Conservation (phyloP, 2,113 vertebrate species). For the Alethe diademata region DNA sequence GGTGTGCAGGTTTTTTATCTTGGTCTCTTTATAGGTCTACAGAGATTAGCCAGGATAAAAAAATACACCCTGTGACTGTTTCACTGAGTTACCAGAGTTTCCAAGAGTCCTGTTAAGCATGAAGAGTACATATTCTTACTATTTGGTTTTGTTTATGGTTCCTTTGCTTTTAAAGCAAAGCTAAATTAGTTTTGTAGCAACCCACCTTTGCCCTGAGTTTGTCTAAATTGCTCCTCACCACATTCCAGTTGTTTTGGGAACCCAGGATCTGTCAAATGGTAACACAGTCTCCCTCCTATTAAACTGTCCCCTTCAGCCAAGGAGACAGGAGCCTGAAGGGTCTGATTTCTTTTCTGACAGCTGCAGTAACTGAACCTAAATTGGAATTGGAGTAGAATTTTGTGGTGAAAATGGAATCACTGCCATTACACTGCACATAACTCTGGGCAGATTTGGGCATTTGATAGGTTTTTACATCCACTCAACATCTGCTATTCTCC, state of each 20-base stretch:
- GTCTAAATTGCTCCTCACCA: not conserved
- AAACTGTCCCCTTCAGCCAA: not conserved
- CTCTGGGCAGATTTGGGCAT: not conserved
- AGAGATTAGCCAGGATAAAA: not conserved
- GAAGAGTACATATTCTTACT: not conserved
- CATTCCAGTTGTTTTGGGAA: not conserved
- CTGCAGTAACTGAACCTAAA: conserved; percentile 3
- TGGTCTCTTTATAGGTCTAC: not conserved
- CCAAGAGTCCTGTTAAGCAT: not conserved
- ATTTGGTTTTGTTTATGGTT: not conserved
- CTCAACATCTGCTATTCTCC: not conserved
- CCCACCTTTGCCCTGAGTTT: not conserved
- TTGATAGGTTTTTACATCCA: not conserved
- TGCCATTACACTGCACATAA: not conserved
- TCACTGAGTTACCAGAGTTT: not conserved
- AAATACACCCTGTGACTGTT: not conserved
- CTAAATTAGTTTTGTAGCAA: conserved; percentile 3
- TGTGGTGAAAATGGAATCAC: not conserved
- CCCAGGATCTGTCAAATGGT: not conserved
- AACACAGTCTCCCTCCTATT: not conserved
- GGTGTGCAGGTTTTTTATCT: not conserved
- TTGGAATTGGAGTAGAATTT: not conserved
- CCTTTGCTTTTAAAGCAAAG: conserved; percentile 3
- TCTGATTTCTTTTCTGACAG: not conserved
- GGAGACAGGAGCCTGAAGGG: not conserved